Evolutionary conservation across 2,797 vertebrate genomes (phyloP), one percentile per base, ranked within the genome.

Genomic region (Anableps anableps): DNA sequence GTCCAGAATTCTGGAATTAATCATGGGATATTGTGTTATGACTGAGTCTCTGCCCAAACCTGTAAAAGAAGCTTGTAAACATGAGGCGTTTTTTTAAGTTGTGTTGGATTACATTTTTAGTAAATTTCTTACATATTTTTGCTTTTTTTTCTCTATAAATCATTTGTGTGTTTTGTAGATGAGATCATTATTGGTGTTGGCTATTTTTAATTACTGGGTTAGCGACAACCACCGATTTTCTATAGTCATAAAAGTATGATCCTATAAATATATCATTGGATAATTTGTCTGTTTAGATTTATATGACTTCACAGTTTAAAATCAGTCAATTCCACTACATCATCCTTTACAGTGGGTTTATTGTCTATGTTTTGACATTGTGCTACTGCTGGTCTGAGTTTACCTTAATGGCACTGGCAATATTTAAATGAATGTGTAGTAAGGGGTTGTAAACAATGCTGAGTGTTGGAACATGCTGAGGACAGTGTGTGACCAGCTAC

Each of bases 1-100:
- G 77, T 83, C 73, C 74, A 43, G 29, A 62, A 78, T 80, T 86
- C 66, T 84, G 38, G 60, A 80, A 77, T 34, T 50, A 74, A 83
- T 85, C 79, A 78, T 74, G 41, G 80, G 21, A 53, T 78, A 64
- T 71, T 77, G 34, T 78, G 55, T 89, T 80, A 88, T 81, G 62
- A 80, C 47, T 6, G 4, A 71, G 43, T 75, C 38, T 50, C 38
- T 73, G 48, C 79, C 43, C 17, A 50, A 14, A 31, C 80, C 21
- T 74, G 29, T 50, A 31, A 81, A 58, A 55, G 55, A 43, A 74
- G 48, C 55, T 68, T 13, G 70, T 71, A 71, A 71, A 71, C 68
- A 71, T n/a, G 26, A 71, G 29, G 68, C 13, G 7, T 45, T 45
- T 70, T n/a, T 58, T 13, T 29, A n/a, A 71, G 26, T 47, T 71